phyloP scores from a whole-genome alignment of 2,113 vertebrate species.

The Rattus rattus region DNA sequence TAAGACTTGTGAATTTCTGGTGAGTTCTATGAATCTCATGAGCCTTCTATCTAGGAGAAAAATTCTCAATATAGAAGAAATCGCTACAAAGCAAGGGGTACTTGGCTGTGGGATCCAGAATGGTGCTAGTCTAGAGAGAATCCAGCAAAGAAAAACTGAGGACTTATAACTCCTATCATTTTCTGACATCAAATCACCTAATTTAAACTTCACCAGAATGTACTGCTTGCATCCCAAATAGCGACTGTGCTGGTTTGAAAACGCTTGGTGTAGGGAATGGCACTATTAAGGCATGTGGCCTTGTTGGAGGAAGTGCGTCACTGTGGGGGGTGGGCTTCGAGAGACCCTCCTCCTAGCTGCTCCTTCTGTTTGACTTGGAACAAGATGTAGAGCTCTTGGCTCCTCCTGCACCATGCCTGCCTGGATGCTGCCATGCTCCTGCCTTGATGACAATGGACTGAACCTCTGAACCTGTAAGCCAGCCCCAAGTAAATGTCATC shows the following conservation, averaged over 20 bases:
- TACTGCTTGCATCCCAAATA: background rate
- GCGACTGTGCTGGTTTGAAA: background rate
- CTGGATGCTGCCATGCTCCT: too few relatives aligned
- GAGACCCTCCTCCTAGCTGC: too few relatives aligned
- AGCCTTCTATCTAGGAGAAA: background rate
- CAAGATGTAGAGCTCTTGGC: too few relatives aligned
- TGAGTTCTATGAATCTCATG: background rate
- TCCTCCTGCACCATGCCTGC: too few relatives aligned
- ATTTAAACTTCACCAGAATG: conserved; percentile 7
- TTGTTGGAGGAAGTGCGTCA: too few relatives aligned
- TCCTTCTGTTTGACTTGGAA: too few relatives aligned
- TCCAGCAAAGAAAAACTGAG: background rate
- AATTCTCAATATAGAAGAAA: background rate
- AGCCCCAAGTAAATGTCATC: too few relatives aligned
- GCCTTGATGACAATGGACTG: too few relatives aligned
- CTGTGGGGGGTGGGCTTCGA: too few relatives aligned
- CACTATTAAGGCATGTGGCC: too few relatives aligned
- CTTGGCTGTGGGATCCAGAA: background rate
- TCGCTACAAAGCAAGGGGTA: background rate
- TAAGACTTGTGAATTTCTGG: background rate
- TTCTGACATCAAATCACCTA: background rate
- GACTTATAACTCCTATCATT: background rate
- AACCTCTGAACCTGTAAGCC: too few relatives aligned
- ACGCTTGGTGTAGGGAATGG: too few relatives aligned
- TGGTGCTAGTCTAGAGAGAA: background rate